Percentiles rank a stretch among this genome's conserved stretches.
Conservation (phyloP, 2,888 invertebrate genomes). For the Tortrix viridana region DNA sequence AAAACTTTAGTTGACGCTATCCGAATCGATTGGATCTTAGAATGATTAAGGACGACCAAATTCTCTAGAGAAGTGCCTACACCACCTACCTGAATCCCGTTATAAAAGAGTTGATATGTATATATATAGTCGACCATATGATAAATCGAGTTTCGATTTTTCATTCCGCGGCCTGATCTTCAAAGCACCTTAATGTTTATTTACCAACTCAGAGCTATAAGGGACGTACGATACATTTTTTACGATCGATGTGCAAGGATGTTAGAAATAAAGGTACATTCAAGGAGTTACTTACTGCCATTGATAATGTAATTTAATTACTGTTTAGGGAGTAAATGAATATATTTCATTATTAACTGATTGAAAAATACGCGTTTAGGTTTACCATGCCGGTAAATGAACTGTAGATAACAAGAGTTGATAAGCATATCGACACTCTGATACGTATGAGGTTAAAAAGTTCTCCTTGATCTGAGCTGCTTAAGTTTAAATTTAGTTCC, state of each 20-base stretch:
- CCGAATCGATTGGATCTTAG: not conserved
- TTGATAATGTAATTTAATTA: too few species aligned
- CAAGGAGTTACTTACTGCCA: not conserved
- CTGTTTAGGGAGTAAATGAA: too few species aligned
- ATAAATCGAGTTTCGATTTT: slow-evolving; percentile 13
- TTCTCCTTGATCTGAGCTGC: too few species aligned
- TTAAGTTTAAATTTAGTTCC: too few species aligned
- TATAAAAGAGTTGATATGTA: slow-evolving; percentile 3
- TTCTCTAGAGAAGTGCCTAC: not conserved
- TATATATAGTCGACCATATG: not conserved
- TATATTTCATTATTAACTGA: too few species aligned
- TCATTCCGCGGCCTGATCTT: slow-evolving; percentile 3
- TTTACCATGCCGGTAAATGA: too few species aligned
- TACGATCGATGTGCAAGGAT: slow-evolving; percentile 10
- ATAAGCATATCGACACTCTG: too few species aligned
- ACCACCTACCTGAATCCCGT: not conserved
- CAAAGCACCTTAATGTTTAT: slow-evolving; percentile 22
- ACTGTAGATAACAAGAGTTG: too few species aligned
- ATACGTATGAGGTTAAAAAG: too few species aligned
- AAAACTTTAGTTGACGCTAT: slow-evolving; percentile 13
- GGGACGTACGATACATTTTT: not conserved
- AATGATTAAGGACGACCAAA: not conserved
- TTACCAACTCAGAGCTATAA: slow-evolving; percentile 11
- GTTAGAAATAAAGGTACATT: slow-evolving; percentile 4
- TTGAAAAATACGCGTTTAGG: too few species aligned